Evolutionary conservation across 1,140 invertebrate genomes (phyloP).

Genomic region (Saccostrea echinata): DNA sequence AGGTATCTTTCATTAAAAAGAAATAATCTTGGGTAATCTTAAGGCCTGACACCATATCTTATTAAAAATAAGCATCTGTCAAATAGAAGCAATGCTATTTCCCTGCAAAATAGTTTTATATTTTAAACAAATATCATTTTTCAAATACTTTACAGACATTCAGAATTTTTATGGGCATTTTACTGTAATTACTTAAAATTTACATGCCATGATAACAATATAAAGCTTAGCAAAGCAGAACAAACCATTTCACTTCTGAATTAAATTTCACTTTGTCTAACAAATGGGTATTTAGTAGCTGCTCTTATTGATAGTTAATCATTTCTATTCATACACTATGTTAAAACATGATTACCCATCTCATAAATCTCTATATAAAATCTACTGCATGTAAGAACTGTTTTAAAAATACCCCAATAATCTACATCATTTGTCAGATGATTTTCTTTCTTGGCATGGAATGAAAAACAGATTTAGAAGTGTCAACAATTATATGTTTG

Average conservation of each 20-base stretch:
- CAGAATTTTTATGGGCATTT: neutral
- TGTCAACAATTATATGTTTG: conserved; percentile 27
- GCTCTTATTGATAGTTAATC: neutral
- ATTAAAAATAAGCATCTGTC: neutral
- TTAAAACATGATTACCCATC: neutral
- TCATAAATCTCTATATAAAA: neutral
- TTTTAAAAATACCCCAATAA: neutral
- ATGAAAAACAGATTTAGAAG: conserved; percentile 29
- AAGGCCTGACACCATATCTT: conserved; percentile 17
- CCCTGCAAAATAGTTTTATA: neutral
- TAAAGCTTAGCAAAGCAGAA: conserved; percentile 14
- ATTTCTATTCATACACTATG: neutral
- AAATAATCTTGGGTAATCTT: conserved; percentile 32
- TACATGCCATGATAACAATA: conserved; percentile 16
- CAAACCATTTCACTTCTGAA: neutral
- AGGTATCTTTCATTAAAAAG: conserved; percentile 37
- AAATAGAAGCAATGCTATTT: conserved; percentile 2
- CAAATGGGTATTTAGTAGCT: neutral
- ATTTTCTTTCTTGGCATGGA: conserved; percentile 13
- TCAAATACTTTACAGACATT: neutral
- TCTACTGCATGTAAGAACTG: neutral
- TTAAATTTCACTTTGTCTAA: conserved; percentile 2
- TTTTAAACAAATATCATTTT: conserved; percentile 19
- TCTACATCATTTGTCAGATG: conserved; percentile 3
- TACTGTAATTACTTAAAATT: conserved; percentile 6